phyloP scores from a whole-genome alignment of 2,113 vertebrate genomes.

The Neopipo cinnamomea region DNA sequence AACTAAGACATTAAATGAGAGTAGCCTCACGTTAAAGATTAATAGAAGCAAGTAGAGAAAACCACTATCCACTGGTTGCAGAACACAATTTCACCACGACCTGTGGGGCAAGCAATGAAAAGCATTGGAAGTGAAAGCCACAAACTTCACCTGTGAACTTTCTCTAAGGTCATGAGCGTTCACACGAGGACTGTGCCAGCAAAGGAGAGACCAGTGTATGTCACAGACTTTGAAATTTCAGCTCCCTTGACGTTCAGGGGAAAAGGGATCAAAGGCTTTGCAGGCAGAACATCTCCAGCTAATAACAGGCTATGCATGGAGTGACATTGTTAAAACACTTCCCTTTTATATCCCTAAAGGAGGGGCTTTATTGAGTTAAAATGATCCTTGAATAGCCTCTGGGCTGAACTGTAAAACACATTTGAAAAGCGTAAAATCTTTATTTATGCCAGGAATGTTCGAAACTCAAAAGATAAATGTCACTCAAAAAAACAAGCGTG shows the following conservation, averaged over 20 bases:
- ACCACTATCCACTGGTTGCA: neutral
- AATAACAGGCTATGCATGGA: slow-evolving; percentile 44
- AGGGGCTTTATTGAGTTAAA: slow-evolving; percentile 65
- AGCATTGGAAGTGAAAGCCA: neutral
- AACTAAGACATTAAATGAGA: neutral
- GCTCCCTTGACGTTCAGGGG: neutral
- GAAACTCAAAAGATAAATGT: slow-evolving; percentile 79
- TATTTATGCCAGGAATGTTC: slow-evolving; percentile 79
- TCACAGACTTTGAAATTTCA: neutral
- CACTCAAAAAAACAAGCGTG: slow-evolving; percentile 74
- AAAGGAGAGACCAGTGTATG: neutral
- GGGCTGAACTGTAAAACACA: slow-evolving; percentile 73
- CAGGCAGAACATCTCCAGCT: slow-evolving; percentile 32
- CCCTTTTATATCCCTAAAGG: slow-evolving; percentile 46
- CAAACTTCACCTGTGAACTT: neutral
- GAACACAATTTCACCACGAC: neutral
- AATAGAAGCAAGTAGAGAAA: neutral
- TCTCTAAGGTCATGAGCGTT: neutral
- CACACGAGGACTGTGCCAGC: neutral
- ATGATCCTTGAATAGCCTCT: slow-evolving; percentile 59
- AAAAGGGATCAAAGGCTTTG: slow-evolving; percentile 52
- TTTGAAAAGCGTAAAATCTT: slow-evolving; percentile 77
- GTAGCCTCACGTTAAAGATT: neutral
- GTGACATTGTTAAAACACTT: slow-evolving; percentile 59
- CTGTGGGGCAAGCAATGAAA: neutral